Percentiles rank a stretch among this genome's conserved stretches.
Conservation (phyloP, 2,113 vertebrate genomes). For the human (Homo sapiens) region GRCh38 chr11:100574501-100575000, state of each 20-base stretch:
- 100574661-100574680: too few species aligned
- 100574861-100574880: conserved; percentile 13
- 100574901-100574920: not conserved
- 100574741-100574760: not conserved
- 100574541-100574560: too few species aligned
- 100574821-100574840: not conserved
- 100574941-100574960: not conserved
- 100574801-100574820: not conserved
- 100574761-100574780: conserved; percentile 23
- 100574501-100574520: too few species aligned
- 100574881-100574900: not conserved
- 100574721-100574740: conserved; percentile 24
- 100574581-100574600: too few species aligned
- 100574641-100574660: too few species aligned
- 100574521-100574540: too few species aligned
- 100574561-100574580: too few species aligned
- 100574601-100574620: too few species aligned
- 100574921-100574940: not conserved
- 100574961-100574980: not conserved
- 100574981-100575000: not conserved
- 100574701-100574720: not conserved
- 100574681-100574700: too few species aligned
- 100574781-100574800: conserved; percentile 6
- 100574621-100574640: too few species aligned
- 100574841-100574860: not conserved